A percentile compares a stretch with the other conserved stretches of the same genome.
phyloP scores from a whole-genome alignment of 2,888 invertebrate genomes.

The Melanchra persicariae region DNA sequence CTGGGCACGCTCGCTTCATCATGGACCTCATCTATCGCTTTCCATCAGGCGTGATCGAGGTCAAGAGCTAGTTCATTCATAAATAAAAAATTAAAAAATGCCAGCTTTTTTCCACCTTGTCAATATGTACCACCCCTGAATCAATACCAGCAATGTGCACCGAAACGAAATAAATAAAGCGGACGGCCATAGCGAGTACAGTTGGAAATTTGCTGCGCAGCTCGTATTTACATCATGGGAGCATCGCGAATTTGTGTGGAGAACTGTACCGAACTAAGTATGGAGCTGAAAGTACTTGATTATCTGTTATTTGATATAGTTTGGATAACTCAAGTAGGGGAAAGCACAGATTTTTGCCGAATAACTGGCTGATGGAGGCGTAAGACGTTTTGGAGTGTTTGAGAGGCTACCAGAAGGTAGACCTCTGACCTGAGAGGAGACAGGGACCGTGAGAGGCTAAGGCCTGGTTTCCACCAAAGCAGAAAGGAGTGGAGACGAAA shows the following conservation, averaged over 20 bases:
- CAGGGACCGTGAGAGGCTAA: too few species aligned
- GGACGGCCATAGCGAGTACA: constrained; percentile 38
- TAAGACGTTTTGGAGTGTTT: too few species aligned
- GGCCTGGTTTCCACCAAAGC: too few species aligned
- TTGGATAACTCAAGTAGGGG: neutral
- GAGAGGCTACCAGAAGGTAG: neutral
- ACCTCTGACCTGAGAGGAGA: too few species aligned
- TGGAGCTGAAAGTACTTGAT: neutral
- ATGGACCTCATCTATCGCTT: too few species aligned
- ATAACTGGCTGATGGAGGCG: neutral
- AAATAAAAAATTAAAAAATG: too few species aligned
- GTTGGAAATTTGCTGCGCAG: constrained; percentile 51
- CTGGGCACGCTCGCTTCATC: too few species aligned
- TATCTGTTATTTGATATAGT: neutral
- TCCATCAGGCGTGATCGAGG: too few species aligned
- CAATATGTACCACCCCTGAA: constrained; percentile 51
- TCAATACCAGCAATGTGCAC: constrained; percentile 59
- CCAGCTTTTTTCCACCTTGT: neutral
- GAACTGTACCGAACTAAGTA: constrained; percentile 21
- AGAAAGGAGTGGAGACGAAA: too few species aligned
- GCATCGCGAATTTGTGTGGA: constrained; percentile 53
- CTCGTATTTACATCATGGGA: constrained; percentile 62
- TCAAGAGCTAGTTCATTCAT: too few species aligned
- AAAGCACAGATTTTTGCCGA: neutral
- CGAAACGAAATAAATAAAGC: constrained; percentile 65